A percentile compares a stretch with the other conserved stretches of the same genome.
phyloP scores from a whole-genome alignment of 2,888 invertebrate genomes.

The Melipona beecheii region DNA sequence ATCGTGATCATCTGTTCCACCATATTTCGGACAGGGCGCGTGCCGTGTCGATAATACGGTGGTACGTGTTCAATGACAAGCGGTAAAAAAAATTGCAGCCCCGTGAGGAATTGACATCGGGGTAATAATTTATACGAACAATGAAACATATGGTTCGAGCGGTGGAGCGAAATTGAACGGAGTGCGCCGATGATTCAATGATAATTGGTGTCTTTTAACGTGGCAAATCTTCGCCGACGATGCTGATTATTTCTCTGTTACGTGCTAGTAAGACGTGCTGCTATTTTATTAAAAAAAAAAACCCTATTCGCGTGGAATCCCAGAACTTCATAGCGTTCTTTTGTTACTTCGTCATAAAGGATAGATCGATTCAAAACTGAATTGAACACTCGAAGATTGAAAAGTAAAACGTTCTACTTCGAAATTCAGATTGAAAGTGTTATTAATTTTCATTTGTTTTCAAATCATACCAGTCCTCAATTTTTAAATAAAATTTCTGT shows the following conservation, averaged over 20 bases:
- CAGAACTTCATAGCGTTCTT: no score
- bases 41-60: constrained; percentile 76
- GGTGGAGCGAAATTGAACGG: constrained; percentile 20
- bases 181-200: constrained; percentile 10
- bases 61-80: constrained; percentile 50
- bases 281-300: no score
- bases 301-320: no score
- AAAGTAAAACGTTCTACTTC: no score
- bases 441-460: no score
- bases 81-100: constrained; percentile 48
- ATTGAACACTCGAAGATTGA: no score
- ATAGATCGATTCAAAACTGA: no score
- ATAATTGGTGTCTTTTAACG: constrained; percentile 10
- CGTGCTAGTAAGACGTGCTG: no score
- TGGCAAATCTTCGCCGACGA: not conserved
- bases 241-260: not conserved
- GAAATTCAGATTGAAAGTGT: no score
- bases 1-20: constrained; percentile 73
- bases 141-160: constrained; percentile 47
- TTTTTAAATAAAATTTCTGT: no score
- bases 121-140: constrained; percentile 56
- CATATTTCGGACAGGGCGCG: constrained; percentile 79
- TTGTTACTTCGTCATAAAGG: no score
- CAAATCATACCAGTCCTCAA: no score
- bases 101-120: constrained; percentile 20